Base-by-base conservation (phyloP, 2,888 invertebrate genomes). In the Heliothis peltigera region DNA sequence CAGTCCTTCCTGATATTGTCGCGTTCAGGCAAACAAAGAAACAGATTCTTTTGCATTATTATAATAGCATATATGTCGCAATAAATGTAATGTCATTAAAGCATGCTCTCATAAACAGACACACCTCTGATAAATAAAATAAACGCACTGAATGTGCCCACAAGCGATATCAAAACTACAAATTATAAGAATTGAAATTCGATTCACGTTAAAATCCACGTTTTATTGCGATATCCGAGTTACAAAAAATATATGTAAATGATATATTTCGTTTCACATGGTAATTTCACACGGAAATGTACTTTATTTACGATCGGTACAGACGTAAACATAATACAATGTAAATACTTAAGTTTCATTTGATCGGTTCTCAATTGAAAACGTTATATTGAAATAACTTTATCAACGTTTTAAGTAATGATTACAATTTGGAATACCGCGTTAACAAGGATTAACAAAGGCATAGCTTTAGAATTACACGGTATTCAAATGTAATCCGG, bases 401-500 rank as follows among this genome's bases (percentile, higher is more conserved):
- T 32, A 72, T 57, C 59, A 65, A 43, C 47, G 39, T 70, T 59
- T 51, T 58, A 60, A 55, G 58, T 54, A 56, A 65, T 53, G 59
- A 75, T 65, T 49, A 63, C 56, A 22, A 52, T 63, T 59, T 17
- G 60, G 42, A 44, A 63, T 47, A 60, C 49, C 60, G 54, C 54
- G 42, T 74, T 58, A 53, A 74, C 66, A 55, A 48, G 55, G 66
- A 72, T 65, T 70, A 63, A 70, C 58, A 70, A 70, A 67, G 60
- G 53, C 65, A 80, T 72, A 75, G 81, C 69, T 82, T 81, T 81
- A 75, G 79, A 84, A 83, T 77, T 71, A 78, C 74, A 70, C 68
- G 73, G 75, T 82, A 85, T 82, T 80, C 75, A 80, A 84, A 84
- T 84, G 78, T 85, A 87, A 86, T 87, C 84, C 76, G 70, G 67